Conservation (phyloP, 1,140 invertebrate species). For the Eufriesea mexicana region DNA sequence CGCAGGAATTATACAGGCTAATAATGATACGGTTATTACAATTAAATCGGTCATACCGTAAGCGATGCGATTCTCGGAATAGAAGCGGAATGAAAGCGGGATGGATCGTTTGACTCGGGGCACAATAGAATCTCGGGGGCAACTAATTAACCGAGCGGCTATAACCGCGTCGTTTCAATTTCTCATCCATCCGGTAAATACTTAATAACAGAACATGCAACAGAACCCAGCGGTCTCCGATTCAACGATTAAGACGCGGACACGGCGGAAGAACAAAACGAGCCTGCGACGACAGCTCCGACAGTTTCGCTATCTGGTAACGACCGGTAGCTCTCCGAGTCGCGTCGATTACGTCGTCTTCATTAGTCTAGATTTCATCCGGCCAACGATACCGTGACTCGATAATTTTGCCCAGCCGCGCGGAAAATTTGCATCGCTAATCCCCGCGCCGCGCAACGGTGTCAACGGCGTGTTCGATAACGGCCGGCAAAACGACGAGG, state of each 20-base stretch:
- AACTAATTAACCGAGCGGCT: no score
- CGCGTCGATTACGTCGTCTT: not conserved
- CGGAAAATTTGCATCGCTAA: conserved; percentile 24
- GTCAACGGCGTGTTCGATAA: conserved; percentile 25
- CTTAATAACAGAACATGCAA: not conserved
- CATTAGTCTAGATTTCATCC: conserved; percentile 23
- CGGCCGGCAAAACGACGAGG: not conserved
- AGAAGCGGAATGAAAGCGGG: no score
- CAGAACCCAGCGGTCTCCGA: not conserved
- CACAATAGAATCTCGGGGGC: no score
- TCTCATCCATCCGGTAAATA: not conserved
- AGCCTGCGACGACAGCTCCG: not conserved
- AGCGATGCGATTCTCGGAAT: no score
- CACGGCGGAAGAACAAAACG: not conserved
- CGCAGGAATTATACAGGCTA: no score
- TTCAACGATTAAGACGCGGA: not conserved
- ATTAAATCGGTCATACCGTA: no score
- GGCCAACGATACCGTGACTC: not conserved
- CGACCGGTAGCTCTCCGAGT: not conserved
- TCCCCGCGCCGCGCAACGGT: not conserved
- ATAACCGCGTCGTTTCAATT: not conserved
- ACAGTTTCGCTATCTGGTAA: not conserved
- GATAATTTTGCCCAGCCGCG: not conserved
- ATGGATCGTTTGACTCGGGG: no score
- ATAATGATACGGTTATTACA: no score